Evolutionary conservation across 2,888 invertebrate species (phyloP).

Genomic region (Machimus rusticus): DNA sequence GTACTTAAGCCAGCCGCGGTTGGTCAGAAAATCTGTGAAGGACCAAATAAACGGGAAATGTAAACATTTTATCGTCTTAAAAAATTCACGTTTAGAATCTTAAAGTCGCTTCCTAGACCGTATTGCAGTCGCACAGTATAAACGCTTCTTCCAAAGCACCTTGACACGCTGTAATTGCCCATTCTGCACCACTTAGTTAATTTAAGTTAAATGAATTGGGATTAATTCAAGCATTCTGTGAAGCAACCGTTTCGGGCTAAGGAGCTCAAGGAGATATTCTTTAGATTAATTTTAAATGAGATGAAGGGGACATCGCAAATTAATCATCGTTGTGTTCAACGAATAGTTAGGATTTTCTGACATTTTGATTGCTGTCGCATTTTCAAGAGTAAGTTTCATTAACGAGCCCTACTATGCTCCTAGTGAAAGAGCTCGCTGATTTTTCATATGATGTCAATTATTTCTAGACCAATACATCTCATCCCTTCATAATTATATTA

Average conservation of each 20-base stretch:
- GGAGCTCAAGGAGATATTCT: neutral
- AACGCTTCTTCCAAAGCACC: neutral
- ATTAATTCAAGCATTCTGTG: neutral
- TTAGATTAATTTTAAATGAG: neutral
- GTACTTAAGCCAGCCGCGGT: neutral
- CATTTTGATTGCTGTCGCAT: neutral
- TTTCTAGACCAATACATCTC: neutral
- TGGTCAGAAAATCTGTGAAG: neutral
- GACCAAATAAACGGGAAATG: neutral
- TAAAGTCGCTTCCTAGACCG: neutral
- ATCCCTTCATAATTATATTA: neutral
- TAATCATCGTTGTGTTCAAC: neutral
- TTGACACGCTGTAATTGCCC: neutral
- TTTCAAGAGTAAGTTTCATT: neutral
- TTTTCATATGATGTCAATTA: neutral
- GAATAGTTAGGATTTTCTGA: neutral
- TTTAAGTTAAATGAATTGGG: neutral
- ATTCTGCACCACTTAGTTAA: neutral
- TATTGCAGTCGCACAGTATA: neutral
- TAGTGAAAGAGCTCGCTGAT: neutral
- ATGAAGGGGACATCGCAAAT: neutral
- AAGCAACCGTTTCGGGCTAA: neutral
- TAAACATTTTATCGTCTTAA: neutral
- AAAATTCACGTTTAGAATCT: neutral
- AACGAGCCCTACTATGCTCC: neutral